These are phyloP conservation scores for Tiliacea aurago DNA, from an alignment of 2,888 invertebrate species.

Conservation along the genomic window DNA sequence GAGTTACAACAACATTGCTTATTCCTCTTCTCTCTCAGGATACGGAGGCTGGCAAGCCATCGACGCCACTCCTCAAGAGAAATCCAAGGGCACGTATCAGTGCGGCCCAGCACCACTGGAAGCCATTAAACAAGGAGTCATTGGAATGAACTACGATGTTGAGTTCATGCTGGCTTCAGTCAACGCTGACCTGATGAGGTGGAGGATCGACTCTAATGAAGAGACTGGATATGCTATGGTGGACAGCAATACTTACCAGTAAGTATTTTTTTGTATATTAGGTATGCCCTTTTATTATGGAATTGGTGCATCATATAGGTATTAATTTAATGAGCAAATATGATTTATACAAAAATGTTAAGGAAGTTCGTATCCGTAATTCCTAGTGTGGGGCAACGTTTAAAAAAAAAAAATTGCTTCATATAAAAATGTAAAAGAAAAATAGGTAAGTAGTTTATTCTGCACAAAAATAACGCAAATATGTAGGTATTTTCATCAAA, in stretches of 20 bases:
- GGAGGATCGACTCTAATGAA: constrained; percentile 92
- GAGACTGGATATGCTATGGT: constrained; percentile 93
- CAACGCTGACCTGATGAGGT: constrained; percentile 95
- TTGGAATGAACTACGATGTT: constrained; percentile 94
- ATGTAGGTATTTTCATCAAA: too few species aligned
- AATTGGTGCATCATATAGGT: too few species aligned
- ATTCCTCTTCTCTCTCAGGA: constrained; percentile 80
- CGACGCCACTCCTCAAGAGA: constrained; percentile 96
- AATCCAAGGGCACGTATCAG: constrained; percentile 93
- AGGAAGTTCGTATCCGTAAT: too few species aligned
- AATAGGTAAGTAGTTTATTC: too few species aligned
- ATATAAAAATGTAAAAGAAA: too few species aligned
- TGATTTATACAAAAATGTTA: background rate
- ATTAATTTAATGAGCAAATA: background rate
- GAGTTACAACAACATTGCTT: background rate
- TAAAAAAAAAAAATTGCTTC: too few species aligned
- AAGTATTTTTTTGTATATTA: constrained; percentile 69
- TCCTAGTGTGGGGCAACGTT: too few species aligned
- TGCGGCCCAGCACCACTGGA: constrained; percentile 95
- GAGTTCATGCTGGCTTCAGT: constrained; percentile 95
- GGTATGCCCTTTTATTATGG: too few species aligned
- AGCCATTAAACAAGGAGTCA: constrained; percentile 94
- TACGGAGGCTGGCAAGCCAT: constrained; percentile 98
- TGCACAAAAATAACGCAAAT: too few species aligned
- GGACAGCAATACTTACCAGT: constrained; percentile 94